Evolutionary conservation across 2,888 invertebrate species (phyloP).

Genomic region (Volucella bombylans): DNA sequence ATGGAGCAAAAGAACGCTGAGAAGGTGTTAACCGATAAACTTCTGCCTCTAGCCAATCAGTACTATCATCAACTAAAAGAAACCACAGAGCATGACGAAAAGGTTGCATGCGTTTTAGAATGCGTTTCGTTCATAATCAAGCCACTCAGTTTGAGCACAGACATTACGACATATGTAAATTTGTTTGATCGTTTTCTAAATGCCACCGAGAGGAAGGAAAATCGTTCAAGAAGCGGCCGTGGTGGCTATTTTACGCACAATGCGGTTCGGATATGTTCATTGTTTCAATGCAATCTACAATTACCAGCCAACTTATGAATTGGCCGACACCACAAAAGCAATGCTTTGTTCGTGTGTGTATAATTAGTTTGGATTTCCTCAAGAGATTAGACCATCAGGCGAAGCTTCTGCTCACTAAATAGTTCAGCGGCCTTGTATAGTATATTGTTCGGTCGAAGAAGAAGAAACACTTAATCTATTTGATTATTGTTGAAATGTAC

Average conservation of each 20-base stretch:
- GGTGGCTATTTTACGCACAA: slow-evolving; percentile 78
- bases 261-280: slow-evolving; percentile 78
- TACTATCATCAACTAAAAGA: slow-evolving; percentile 76
- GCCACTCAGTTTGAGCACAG: too few species aligned
- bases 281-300: slow-evolving; percentile 77
- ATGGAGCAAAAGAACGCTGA: slow-evolving; percentile 67
- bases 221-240: slow-evolving; percentile 79
- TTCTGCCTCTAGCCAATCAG: slow-evolving; percentile 78
- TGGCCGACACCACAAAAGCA: slow-evolving; percentile 76
- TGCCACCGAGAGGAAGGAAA: slow-evolving; percentile 77
- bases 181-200: too few species aligned
- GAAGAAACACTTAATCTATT: slow-evolving; percentile 9
- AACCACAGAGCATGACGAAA: slow-evolving; percentile 76
- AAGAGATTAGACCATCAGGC: slow-evolving; percentile 64
- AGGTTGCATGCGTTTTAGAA: too few species aligned
- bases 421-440: neutral
- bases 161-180: too few species aligned
- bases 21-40: slow-evolving; percentile 75
- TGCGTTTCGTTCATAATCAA: too few species aligned
- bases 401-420: slow-evolving; percentile 28
- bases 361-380: slow-evolving; percentile 55
- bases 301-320: slow-evolving; percentile 78
- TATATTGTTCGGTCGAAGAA: neutral
- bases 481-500: slow-evolving; percentile 33
- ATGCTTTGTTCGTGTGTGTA: slow-evolving; percentile 79